These are phyloP conservation scores for Papilio elwesi DNA, from an alignment of 2,888 invertebrate genomes.

Conservation along the genomic window DNA sequence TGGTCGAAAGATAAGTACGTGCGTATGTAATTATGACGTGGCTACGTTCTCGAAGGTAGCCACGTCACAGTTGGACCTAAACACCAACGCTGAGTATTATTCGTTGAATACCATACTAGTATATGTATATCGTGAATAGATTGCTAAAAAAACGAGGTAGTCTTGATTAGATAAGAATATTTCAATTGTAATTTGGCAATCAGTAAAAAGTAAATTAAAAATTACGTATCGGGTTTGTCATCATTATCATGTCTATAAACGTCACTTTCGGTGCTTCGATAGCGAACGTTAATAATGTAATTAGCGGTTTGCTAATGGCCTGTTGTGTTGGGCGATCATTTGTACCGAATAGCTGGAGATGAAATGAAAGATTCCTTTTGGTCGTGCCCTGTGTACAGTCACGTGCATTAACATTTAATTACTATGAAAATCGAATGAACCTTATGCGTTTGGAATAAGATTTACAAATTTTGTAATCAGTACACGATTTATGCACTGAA, in stretches of 20 bases:
- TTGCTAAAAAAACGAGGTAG: background rate
- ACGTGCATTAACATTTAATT: constrained; percentile 24
- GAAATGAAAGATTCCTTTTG: constrained; percentile 51
- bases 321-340: constrained; percentile 50
- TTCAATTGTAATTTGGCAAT: no score
- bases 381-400: constrained; percentile 43
- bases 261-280: constrained; percentile 7
- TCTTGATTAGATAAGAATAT: background rate
- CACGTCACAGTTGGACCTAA: no score
- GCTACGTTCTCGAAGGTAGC: no score
- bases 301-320: constrained; percentile 54
- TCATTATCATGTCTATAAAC: constrained; percentile 6
- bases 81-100: no score
- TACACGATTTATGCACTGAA: constrained; percentile 36
- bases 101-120: no score
- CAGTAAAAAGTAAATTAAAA: no score
- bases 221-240: no score
- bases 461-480: background rate
- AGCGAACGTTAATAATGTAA: constrained; percentile 38
- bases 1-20: no score
- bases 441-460: constrained; percentile 38
- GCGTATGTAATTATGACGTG: no score
- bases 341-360: constrained; percentile 50
- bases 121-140: no score
- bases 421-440: constrained; percentile 32